Percentiles rank a stretch among this genome's conserved stretches.
phyloP scores from a whole-genome alignment of 2,888 invertebrate species.

The Aphodius granarius region DNA sequence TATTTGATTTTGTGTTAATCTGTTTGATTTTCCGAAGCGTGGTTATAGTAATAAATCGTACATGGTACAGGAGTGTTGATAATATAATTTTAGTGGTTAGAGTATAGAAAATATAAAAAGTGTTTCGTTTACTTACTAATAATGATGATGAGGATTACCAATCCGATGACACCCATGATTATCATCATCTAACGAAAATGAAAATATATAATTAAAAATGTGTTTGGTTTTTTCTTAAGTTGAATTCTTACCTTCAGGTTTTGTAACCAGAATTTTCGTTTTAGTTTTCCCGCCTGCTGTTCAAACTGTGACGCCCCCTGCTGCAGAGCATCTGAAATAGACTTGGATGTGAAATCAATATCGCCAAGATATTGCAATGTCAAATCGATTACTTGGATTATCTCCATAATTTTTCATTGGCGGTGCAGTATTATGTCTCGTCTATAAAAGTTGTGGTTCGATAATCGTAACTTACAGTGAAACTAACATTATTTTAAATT shows the following conservation, averaged over 20 bases:
- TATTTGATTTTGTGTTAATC: background rate
- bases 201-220: background rate
- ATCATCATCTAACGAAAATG: slow-evolving; percentile 74
- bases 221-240: background rate
- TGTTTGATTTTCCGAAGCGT: background rate
- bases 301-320: slow-evolving; percentile 96
- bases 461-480: too few relatives aligned
- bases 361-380: background rate
- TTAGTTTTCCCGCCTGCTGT: slow-evolving; percentile 94
- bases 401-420: background rate
- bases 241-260: slow-evolving; percentile 69
- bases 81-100: background rate
- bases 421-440: background rate
- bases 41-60: background rate
- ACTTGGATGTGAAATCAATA: background rate
- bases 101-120: background rate
- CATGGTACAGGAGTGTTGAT: background rate
- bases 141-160: slow-evolving; percentile 78
- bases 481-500: too few relatives aligned
- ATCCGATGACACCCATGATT: slow-evolving; percentile 84
- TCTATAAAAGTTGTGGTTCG: too few relatives aligned
- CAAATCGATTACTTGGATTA: background rate
- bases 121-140: slow-evolving; percentile 66
- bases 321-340: slow-evolving; percentile 78
- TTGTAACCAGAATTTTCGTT: slow-evolving; percentile 97